These are phyloP conservation scores for Bombyx huttoni DNA, from an alignment of 2,888 invertebrate genomes.

Conservation along the genomic window DNA sequence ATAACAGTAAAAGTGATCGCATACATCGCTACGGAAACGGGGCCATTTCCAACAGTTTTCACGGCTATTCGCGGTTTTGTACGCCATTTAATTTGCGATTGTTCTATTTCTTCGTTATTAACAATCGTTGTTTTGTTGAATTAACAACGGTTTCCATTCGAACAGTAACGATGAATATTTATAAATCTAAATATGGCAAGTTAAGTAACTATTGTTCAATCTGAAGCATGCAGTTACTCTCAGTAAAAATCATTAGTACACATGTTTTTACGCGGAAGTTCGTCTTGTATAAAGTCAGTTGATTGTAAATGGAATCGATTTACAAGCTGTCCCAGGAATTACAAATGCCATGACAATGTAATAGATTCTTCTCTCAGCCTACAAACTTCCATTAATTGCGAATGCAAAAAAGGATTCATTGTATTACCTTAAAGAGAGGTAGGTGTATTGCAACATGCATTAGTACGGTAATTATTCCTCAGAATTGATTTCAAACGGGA, in stretches of 20 bases:
- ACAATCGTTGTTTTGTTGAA: slow-evolving; percentile 8
- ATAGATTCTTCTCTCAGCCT: not conserved
- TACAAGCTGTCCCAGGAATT: not conserved
- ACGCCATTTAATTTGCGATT: slow-evolving; percentile 36
- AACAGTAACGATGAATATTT: too few relatives aligned
- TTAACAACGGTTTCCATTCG: slow-evolving; percentile 5
- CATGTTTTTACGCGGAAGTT: not conserved
- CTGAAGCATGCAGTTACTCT: not conserved
- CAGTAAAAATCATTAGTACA: not conserved
- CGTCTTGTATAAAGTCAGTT: not conserved
- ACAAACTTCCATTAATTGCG: slow-evolving; percentile 1
- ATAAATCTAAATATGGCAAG: not conserved
- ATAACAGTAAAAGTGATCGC: slow-evolving; percentile 71
- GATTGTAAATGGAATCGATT: not conserved
- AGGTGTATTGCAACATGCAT: slow-evolving; percentile 41
- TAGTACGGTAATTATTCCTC: slow-evolving; percentile 36
- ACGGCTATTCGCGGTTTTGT: slow-evolving; percentile 45
- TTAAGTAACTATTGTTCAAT: slow-evolving; percentile 12
- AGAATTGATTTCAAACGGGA: slow-evolving; percentile 48
- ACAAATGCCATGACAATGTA: not conserved
- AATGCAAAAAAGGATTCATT: slow-evolving; percentile 22
- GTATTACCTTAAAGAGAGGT: slow-evolving; percentile 30
- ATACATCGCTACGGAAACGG: slow-evolving; percentile 42
- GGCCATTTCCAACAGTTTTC: slow-evolving; percentile 37
- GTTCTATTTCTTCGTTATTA: slow-evolving; percentile 16